A percentile compares a stretch with the other conserved stretches of the same genome.
phyloP scores from a whole-genome alignment of 2,797 vertebrate genomes.

The Nannoperca obscura region DNA sequence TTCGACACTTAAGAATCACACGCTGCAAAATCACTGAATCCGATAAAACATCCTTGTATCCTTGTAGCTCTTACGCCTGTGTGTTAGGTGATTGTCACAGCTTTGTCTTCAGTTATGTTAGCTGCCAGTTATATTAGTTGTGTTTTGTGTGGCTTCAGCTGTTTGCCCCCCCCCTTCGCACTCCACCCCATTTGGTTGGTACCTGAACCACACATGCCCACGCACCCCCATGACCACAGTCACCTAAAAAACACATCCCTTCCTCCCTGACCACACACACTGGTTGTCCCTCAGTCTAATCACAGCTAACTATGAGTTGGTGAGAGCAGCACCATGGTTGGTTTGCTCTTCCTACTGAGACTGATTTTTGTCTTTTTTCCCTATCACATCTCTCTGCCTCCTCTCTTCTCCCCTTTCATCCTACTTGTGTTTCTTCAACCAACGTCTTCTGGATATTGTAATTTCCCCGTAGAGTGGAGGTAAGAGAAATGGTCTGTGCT shows the following conservation, averaged over 20 bases:
- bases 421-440: conserved; percentile 68
- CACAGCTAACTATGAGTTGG: conserved; percentile 36
- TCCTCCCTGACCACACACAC: conserved; percentile 55
- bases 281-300: conserved; percentile 29
- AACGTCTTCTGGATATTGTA: conserved; percentile 76
- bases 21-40: neutral
- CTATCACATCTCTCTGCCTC: conserved; percentile 55
- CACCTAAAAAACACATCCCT: conserved; percentile 32
- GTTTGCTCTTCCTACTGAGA: conserved; percentile 24
- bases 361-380: conserved; percentile 19
- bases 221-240: conserved; percentile 18
- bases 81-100: neutral
- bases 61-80: conserved; percentile 1
- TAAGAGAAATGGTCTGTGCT: conserved; percentile 80
- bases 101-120: conserved; percentile 39
- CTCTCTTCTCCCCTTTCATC: conserved; percentile 56
- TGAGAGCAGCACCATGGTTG: conserved; percentile 60
- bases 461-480: conserved; percentile 93
- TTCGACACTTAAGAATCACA: neutral
- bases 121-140: conserved; percentile 42
- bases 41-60: neutral
- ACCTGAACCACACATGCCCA: conserved; percentile 22
- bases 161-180: conserved; percentile 27
- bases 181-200: conserved; percentile 57
- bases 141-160: conserved; percentile 69